Evolutionary conservation across 2,888 invertebrate genomes (phyloP).

Genomic region (Idaea straminata): DNA sequence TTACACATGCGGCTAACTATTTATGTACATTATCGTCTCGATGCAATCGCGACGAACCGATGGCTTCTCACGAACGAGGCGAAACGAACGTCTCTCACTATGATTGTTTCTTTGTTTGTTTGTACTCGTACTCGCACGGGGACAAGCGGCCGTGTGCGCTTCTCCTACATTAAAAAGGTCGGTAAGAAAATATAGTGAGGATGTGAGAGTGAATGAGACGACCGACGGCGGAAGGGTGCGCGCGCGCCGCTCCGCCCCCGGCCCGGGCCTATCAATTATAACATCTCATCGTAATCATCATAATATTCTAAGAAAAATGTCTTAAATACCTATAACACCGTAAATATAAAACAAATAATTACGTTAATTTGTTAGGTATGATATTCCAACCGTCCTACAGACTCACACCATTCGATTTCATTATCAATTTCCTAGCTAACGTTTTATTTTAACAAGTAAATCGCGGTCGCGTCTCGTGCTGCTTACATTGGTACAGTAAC

Average conservation of each 20-base stretch:
- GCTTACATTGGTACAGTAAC: slow-evolving; percentile 20
- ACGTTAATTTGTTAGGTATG: slow-evolving; percentile 80
- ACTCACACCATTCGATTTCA: slow-evolving; percentile 79
- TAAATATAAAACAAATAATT: slow-evolving; percentile 80
- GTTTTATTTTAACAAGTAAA: slow-evolving; percentile 72
- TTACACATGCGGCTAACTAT: slow-evolving; percentile 78
- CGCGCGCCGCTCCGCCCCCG: slow-evolving; percentile 55
- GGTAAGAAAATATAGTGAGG: slow-evolving; percentile 80
- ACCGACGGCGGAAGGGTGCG: slow-evolving; percentile 60
- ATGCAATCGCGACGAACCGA: slow-evolving; percentile 77
- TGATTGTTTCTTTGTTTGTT: slow-evolving; percentile 52
- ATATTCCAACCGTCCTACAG: slow-evolving; percentile 77
- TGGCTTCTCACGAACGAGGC: slow-evolving; percentile 78
- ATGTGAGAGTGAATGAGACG: slow-evolving; percentile 74
- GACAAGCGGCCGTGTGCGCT: slow-evolving; percentile 77
- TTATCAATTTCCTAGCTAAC: slow-evolving; percentile 81
- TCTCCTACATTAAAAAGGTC: slow-evolving; percentile 75
- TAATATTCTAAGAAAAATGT: slow-evolving; percentile 80
- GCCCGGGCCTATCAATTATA: slow-evolving; percentile 74
- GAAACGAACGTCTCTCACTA: slow-evolving; percentile 72
- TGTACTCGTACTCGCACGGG: slow-evolving; percentile 74
- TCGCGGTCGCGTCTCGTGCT: slow-evolving; percentile 65
- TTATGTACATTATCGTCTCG: slow-evolving; percentile 75
- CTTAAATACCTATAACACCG: slow-evolving; percentile 80
- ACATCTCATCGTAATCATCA: slow-evolving; percentile 78